These are phyloP conservation scores for Montifringilla adamsi DNA, from an alignment of 2,113 vertebrate species.

Conservation along the genomic window DNA sequence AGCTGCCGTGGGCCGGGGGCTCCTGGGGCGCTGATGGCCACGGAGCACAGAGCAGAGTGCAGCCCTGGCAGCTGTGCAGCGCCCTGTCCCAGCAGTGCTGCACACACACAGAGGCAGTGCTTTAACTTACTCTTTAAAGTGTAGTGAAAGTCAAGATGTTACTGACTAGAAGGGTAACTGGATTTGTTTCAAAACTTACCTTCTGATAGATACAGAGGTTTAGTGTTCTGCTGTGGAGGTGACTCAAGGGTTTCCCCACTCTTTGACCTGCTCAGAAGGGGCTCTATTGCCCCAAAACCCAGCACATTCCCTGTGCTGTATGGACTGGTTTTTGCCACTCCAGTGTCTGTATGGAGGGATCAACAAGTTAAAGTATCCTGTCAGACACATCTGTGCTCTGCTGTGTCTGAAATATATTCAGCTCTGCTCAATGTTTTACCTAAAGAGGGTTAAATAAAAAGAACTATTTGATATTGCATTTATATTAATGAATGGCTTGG, in stretches of 20 bases:
- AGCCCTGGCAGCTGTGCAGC: not conserved
- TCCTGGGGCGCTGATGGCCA: not conserved
- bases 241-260: not conserved
- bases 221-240: not conserved
- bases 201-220: not conserved
- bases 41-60: not conserved
- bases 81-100: rapidly evolving
- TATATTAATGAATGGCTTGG: not conserved
- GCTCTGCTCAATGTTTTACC: not conserved
- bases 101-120: not conserved
- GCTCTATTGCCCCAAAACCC: not conserved
- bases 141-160: not conserved
- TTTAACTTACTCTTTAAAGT: not conserved
- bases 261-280: not conserved
- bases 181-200: not conserved
- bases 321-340: not conserved
- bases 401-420: not conserved
- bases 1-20: not conserved
- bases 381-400: not conserved
- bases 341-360: not conserved
- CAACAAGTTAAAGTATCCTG: not conserved
- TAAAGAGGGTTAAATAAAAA: not conserved
- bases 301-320: not conserved
- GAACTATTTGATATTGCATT: not conserved
- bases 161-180: not conserved